phyloP scores from a whole-genome alignment of 2,113 vertebrate genomes.

The Felis chaus region DNA sequence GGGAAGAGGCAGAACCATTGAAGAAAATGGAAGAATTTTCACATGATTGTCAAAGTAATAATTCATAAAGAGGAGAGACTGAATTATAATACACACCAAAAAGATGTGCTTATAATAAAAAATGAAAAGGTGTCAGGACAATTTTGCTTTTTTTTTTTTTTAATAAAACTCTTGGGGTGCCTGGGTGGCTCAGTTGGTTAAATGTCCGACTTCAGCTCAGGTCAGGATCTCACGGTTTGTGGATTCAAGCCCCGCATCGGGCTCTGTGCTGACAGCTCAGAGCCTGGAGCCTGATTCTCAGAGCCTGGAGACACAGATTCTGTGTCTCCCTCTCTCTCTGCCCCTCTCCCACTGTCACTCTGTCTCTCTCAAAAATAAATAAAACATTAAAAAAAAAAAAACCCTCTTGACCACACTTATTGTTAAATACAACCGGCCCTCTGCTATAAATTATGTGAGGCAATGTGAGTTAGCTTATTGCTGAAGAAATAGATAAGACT shows the following conservation, averaged over 20 bases:
- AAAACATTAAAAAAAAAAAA: not conserved
- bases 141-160: not conserved
- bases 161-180: no score
- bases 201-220: no score
- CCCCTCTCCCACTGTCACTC: no score
- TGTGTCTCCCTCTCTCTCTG: no score
- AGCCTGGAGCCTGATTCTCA: no score
- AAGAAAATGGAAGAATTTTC: not conserved
- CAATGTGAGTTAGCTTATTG: not conserved
- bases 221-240: no score
- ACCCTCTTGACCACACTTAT: not conserved
- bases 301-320: no score
- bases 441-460: not conserved
- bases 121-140: not conserved
- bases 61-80: not conserved
- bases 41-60: not conserved
- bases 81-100: not conserved
- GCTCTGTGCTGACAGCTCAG: no score
- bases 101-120: not conserved
- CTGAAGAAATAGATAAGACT: not conserved
- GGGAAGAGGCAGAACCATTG: not conserved
- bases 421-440: not conserved
- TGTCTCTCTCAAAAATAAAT: no score
- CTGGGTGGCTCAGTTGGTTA: no score
- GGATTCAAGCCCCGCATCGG: no score